phyloP scores from a whole-genome alignment of 1,140 invertebrate genomes.

The Leptinotarsa texana region DNA sequence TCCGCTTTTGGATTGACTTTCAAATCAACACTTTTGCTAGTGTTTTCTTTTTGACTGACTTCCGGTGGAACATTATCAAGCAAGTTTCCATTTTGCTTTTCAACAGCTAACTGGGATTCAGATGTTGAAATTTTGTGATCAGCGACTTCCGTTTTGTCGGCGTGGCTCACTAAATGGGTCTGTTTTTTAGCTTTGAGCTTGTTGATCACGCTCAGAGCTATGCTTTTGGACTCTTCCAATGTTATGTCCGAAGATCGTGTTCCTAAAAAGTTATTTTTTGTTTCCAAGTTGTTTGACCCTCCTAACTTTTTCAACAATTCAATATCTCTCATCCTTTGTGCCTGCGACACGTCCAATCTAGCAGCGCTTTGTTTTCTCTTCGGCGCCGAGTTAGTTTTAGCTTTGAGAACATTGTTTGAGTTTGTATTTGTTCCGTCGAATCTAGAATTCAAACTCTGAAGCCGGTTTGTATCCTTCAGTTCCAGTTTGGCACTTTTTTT shows the following conservation, averaged over 20 bases:
- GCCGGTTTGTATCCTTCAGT: constrained; percentile 59
- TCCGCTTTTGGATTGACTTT: background rate
- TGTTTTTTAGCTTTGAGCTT: constrained; percentile 48
- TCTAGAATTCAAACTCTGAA: constrained; percentile 35
- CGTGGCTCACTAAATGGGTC: too few species aligned
- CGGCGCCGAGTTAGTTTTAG: constrained; percentile 24
- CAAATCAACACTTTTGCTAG: background rate
- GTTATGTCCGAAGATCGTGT: constrained; percentile 38
- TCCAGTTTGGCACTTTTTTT: constrained; percentile 63
- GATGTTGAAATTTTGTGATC: background rate
- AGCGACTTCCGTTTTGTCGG: background rate
- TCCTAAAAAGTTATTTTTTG: constrained; percentile 35
- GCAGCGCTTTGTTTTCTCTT: constrained; percentile 47
- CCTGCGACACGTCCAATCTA: constrained; percentile 62
- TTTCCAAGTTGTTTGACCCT: constrained; percentile 34
- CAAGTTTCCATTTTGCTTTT: background rate
- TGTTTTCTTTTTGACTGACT: background rate
- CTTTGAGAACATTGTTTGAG: background rate
- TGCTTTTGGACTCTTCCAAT: constrained; percentile 46
- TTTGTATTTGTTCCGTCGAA: background rate
- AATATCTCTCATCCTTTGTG: constrained; percentile 64
- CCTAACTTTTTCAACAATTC: constrained; percentile 64
- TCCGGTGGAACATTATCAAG: background rate
- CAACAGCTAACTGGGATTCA: background rate
- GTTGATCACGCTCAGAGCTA: constrained; percentile 45